Evolutionary conservation across 2,113 vertebrate genomes (phyloP), one percentile per base, ranked within the genome.

Genomic region (Oceanites oceanicus): DNA sequence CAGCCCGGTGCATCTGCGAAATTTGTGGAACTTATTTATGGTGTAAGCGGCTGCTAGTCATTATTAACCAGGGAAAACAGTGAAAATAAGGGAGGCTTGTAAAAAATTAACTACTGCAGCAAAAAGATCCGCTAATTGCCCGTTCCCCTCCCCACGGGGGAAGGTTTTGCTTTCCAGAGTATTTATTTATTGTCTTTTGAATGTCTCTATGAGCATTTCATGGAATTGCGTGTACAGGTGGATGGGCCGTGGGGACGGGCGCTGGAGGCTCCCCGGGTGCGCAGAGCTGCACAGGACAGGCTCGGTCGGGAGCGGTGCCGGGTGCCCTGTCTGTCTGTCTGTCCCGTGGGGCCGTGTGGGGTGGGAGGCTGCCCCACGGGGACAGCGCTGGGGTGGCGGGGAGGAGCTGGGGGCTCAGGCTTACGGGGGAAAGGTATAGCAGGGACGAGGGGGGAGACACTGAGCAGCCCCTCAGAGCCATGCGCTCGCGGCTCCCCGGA

Each of bases 1-100:
- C 92, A 97, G 98, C 97, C 97, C 70, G 84, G 96, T 96, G 97
- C 95, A 94, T 97, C 97, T 97, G 97, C 76, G 96, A 98, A 96
- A 96, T 96, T 81, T 67, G 82, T 94, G 96, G 53, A 56, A 95
- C 97, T 98, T 98, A 96, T 96, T 97, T 96, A 97, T 74, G 88
- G 97, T 21, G 70, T 49, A 78, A 86, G 96, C 70, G 90, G 96
- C 96, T 90, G 94, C 86, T 89, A 61, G 56, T 84, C 55, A n/a
- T 92, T 87, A 91, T 96, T 86, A 93, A 97, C 95, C 85, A 92
- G 96, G 96, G 94, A 82, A 78, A 91, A 90, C 93, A 75, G 88
- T 40, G 82, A 86, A 91, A 92, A 97, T 36, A 72, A 52, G 92
- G 85, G 93, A 92, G 92, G 94, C 95, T 91, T 94, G 91, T 93